These are phyloP conservation scores for Campoletis sonorensis DNA, from an alignment of 1,140 invertebrate species.

Conservation along the genomic window DNA sequence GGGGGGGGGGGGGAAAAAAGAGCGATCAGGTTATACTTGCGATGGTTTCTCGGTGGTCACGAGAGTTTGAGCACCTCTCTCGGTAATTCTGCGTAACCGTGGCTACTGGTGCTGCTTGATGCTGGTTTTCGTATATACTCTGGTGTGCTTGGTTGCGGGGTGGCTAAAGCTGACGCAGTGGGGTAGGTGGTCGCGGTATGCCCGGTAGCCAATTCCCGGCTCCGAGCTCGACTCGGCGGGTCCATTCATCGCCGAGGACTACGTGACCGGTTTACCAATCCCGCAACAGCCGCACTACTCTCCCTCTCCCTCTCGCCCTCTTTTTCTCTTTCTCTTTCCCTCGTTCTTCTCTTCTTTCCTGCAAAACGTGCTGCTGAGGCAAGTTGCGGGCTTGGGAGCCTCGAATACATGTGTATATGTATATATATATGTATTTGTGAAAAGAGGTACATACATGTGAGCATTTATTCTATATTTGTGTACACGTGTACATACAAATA, in stretches of 20 bases:
- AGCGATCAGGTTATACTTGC: conserved; percentile 6
- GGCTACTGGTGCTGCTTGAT: conserved; percentile 16
- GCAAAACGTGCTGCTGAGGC: conserved; percentile 35
- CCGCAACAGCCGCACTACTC: conserved; percentile 45
- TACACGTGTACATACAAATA: background rate
- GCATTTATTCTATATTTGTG: background rate
- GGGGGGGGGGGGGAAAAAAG: background rate
- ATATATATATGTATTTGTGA: conserved; percentile 6
- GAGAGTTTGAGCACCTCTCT: conserved; percentile 71
- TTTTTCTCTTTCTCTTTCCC: conserved; percentile 34
- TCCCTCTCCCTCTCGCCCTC: conserved; percentile 48
- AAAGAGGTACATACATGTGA: background rate
- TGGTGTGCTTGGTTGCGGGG: conserved; percentile 54
- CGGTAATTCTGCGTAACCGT: conserved; percentile 65
- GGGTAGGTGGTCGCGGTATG: conserved; percentile 74
- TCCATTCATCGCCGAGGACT: conserved; percentile 76
- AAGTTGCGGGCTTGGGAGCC: conserved; percentile 41
- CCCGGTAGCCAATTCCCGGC: conserved; percentile 76
- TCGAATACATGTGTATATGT: no score
- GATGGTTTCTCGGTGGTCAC: background rate
- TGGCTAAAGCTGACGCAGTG: conserved; percentile 71
- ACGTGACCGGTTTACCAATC: conserved; percentile 77
- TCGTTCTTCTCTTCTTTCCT: conserved; percentile 41
- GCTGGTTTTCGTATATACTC: conserved; percentile 12
- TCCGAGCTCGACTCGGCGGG: conserved; percentile 74